Conservation (phyloP, 2,797 vertebrate genomes). For the Sebastes trivittatus region DNA sequence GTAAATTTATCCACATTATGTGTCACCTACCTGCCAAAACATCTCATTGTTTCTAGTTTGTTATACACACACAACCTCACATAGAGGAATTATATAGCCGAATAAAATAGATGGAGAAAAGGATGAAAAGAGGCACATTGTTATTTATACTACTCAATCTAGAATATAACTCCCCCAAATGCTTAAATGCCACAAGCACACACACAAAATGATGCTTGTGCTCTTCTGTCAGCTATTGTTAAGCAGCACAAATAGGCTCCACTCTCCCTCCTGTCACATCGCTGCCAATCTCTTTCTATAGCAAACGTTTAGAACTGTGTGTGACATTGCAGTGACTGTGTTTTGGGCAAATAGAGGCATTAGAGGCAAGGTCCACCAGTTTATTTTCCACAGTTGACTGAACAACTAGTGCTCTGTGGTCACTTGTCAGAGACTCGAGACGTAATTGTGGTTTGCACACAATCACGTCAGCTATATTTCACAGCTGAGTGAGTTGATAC, state of each 20-base stretch:
- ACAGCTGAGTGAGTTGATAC: conserved; percentile 67
- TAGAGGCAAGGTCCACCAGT: conserved; percentile 57
- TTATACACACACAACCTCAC: neutral
- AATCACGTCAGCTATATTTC: conserved; percentile 66
- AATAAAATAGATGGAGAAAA: neutral
- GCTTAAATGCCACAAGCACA: neutral
- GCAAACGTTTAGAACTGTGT: conserved; percentile 30
- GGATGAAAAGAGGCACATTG: neutral
- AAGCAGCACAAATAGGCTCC: conserved; percentile 37
- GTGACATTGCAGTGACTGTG: conserved; percentile 61
- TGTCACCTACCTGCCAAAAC: neutral
- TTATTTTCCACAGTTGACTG: conserved; percentile 64
- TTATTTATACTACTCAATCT: neutral
- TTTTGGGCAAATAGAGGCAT: conserved; percentile 58
- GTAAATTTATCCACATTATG: neutral
- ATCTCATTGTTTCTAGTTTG: neutral
- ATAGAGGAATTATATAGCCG: neutral
- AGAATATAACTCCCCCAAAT: neutral
- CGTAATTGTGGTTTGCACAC: conserved; percentile 67
- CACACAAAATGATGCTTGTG: conserved; percentile 2
- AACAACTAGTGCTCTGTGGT: conserved; percentile 65
- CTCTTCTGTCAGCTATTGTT: conserved; percentile 46
- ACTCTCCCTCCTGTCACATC: conserved; percentile 43
- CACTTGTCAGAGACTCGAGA: conserved; percentile 61
- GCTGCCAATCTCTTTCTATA: conserved; percentile 48